Conservation (phyloP, 2,797 vertebrate genomes). For the Clangula hyemalis region DNA sequence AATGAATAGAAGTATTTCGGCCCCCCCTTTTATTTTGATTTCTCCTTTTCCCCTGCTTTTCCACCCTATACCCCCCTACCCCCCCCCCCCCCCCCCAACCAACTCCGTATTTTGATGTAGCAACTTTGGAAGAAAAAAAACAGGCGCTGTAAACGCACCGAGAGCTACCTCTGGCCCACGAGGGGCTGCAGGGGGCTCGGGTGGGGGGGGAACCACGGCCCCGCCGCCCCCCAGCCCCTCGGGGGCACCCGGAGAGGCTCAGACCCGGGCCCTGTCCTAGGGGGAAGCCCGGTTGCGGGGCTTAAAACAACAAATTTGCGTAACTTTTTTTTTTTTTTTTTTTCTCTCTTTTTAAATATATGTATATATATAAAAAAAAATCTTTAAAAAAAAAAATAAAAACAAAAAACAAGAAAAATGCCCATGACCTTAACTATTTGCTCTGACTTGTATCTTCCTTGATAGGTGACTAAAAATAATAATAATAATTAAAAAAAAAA, state of each 20-base stretch:
- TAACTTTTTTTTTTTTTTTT: slow-evolving; percentile 6
- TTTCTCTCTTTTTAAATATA: slow-evolving; percentile 47
- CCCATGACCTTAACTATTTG: slow-evolving; percentile 75
- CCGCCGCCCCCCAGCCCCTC: neutral
- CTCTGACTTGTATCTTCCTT: slow-evolving; percentile 72
- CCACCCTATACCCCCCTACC: neutral
- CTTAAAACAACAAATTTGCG: slow-evolving; percentile 39
- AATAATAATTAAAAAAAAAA: no score
- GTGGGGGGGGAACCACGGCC: neutral
- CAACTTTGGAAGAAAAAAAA: slow-evolving; percentile 32
- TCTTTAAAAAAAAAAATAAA: neutral
- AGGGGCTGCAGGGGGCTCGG: neutral
- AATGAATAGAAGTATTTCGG: slow-evolving; percentile 71
- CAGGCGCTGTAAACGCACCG: slow-evolving; percentile 37
- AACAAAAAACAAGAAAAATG: slow-evolving; percentile 60
- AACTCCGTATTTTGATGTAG: slow-evolving; percentile 61
- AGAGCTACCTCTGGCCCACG: slow-evolving; percentile 52
- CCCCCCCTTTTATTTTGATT: slow-evolving; percentile 53
- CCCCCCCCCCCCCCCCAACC: neutral
- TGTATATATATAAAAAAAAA: slow-evolving; percentile 56
- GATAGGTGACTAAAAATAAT: slow-evolving; percentile 35
- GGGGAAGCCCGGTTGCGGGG: slow-evolving; percentile 10
- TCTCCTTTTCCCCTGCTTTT: neutral
- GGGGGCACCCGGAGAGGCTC: neutral
- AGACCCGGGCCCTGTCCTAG: neutral